Evolutionary conservation across 2,113 vertebrate genomes (phyloP).

Genomic region (Poeciliopsis retropinna): DNA sequence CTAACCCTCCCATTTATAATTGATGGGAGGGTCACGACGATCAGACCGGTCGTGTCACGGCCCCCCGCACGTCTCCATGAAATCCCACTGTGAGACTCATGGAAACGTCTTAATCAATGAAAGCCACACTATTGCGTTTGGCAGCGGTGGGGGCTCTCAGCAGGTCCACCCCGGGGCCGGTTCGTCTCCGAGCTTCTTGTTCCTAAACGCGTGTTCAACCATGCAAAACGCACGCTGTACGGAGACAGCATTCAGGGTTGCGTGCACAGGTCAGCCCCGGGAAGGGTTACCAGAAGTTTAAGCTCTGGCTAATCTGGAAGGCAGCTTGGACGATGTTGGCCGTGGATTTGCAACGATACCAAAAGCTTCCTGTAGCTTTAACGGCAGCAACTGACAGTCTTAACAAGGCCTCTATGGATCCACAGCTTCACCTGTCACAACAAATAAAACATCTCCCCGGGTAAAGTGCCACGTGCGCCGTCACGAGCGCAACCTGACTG

Average conservation of each 20-base stretch:
- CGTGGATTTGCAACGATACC: conserved; percentile 71
- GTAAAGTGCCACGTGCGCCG: conserved; percentile 22
- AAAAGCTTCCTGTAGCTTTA: conserved; percentile 59
- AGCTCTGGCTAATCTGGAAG: conserved; percentile 71
- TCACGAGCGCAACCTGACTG: background rate
- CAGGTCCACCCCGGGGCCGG: conserved; percentile 3
- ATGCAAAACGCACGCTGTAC: background rate
- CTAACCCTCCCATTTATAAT: conserved; percentile 28
- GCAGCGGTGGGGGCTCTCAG: conserved; percentile 27
- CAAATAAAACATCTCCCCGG: conserved; percentile 34
- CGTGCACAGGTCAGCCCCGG: conserved; percentile 64
- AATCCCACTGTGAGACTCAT: conserved; percentile 36
- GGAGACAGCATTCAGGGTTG: conserved; percentile 37
- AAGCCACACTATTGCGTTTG: conserved; percentile 48
- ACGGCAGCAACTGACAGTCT: conserved; percentile 53
- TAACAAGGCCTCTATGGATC: conserved; percentile 46
- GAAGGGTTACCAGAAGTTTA: conserved; percentile 56
- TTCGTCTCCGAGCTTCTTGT: conserved; percentile 27
- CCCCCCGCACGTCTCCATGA: conserved; percentile 19
- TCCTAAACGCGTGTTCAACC: conserved; percentile 36
- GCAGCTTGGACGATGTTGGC: conserved; percentile 62
- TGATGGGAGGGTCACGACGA: too few relatives aligned
- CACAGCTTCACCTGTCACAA: conserved; percentile 59
- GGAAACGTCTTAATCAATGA: conserved; percentile 57
- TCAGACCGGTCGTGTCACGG: conserved; percentile 50